Base-by-base conservation (phyloP, 2,888 invertebrate species). In the Heterodera filipjevi region DNA sequence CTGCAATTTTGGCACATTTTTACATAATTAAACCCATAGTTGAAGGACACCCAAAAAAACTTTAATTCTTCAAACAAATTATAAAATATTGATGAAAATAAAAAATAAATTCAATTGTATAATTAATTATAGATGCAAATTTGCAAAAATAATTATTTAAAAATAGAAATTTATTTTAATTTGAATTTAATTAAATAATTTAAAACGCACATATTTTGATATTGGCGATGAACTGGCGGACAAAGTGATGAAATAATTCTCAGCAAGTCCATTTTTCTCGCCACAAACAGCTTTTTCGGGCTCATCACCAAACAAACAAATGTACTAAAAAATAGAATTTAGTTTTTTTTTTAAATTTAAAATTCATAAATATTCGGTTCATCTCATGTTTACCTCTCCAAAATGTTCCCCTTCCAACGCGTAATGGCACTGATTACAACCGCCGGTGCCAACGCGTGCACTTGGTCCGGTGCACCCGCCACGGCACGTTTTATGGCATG, bases 341-440 rank as follows among this genome's bases (percentile, higher is more conserved):
- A 39, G 6, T 10, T 10, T 39, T 39, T 0, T 39, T 39, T 39
- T 39, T 6, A 0, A 6, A 39, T 39, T 39, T 39, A 6, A 6
- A 10, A 39, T 39, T 39, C 12, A n/a, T n/a, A n/a, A n/a, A n/a
- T n/a, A n/a, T n/a, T n/a, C n/a, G n/a, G n/a, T n/a, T n/a, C n/a
- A n/a, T n/a, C n/a, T n/a, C n/a, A n/a, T 27, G 3, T 59, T 59
- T 59, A 59, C 59, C 22, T 59, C 59, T 22, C 59, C 59, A 27
- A 59, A 22, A 59, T n/a, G 59, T 8, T 93, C 93, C 2, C 79
- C 78, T 86, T 95, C 93, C 78, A 96, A 94, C 3, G 95, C 96
- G 89, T 94, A 93, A 85, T 94, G 93, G 90, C 98, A 99, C 5
- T 94, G 93, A 84, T 93, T 93, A 89, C 98, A 99, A 1, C 95